Base-by-base conservation (phyloP, 2,797 vertebrate species). In the Cyprinodon diabolis region DNA sequence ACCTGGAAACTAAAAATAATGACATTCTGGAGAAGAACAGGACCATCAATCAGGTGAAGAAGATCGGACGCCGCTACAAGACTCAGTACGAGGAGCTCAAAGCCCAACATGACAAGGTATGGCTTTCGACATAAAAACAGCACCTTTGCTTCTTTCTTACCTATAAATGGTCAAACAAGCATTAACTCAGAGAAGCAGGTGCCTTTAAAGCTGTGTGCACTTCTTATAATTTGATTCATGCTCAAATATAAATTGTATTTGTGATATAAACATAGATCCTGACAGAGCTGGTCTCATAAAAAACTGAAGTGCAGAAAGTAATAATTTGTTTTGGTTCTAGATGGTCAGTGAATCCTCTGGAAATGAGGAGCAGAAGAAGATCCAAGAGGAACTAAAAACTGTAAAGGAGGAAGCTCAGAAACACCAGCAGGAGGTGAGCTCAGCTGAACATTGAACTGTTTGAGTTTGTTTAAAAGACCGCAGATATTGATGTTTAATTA, bases 81-180 rank as follows among this genome's bases (percentile, higher is more conserved):
- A 97, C 96, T 70, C 98, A 99, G 1, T 99, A 96, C 55, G 98
- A 99, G 81, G 98, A 99, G 88, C 96, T 99, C n/a, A 99, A 98
- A 89, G 95, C 87, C 13, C 95, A 96, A 58, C 95, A 99, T 49
- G 97, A 99, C 85, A 97, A 98, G 96, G 98, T 97, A 86, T 4
- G 75, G 6, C 1, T 3, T 12, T 1, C 0, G 8, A 51, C 30
- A n/a, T 74, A 65, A 21, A 58, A 68, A 35, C 60, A 0, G 40
- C 40, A 43, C 7, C 40, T 43, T 40, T 43, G 40, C 7, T 43
- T 43, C 40, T 43, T 43, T 43, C 5, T 8, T 43, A 43, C 40
- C 7, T 43, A 43, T 43, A 43, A 43, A 43, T 43, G 40, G 40
- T 30, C 30, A 30, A 30, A 30, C 30, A 30, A 30, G 30, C 30